Evolutionary conservation across 2,797 vertebrate genomes (phyloP).

Genomic region (Chelon auratus): DNA sequence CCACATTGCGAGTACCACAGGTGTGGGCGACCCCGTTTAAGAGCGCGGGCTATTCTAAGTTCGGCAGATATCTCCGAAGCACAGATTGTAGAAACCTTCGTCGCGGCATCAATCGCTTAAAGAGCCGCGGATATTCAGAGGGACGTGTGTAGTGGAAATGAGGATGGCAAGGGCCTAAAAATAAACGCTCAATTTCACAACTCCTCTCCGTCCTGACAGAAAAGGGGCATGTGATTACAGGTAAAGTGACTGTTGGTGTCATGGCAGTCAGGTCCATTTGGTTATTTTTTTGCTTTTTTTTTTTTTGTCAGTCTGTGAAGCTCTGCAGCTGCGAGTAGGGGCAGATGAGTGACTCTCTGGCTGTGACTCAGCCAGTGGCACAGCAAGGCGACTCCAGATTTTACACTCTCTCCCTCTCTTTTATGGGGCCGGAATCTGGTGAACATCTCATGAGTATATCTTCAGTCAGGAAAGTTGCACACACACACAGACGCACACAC

Average conservation of each 20-base stretch:
- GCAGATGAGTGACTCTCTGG: conserved; percentile 54
- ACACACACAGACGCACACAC: background rate
- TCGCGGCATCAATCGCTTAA: no score
- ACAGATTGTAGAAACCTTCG: no score
- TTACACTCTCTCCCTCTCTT: background rate
- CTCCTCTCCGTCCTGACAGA: conserved; percentile 44
- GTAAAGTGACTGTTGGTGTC: conserved; percentile 58
- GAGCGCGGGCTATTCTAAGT: no score
- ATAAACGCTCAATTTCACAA: conserved; percentile 52
- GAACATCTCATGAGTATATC: background rate
- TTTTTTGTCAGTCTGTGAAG: conserved; percentile 42
- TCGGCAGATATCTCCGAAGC: no score
- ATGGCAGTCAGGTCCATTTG: conserved; percentile 66
- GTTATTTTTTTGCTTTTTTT: background rate
- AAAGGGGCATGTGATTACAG: conserved; percentile 52
- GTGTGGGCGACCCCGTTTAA: no score
- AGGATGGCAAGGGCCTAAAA: conserved; percentile 31
- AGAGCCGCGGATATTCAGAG: background rate
- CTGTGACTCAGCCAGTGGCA: conserved; percentile 29
- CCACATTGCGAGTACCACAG: no score
- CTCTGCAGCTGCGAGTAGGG: conserved; percentile 58
- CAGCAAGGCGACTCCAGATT: conserved; percentile 11
- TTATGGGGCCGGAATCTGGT: conserved; percentile 1
- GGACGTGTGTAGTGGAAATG: background rate
- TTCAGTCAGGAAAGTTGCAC: conserved; percentile 10